These are phyloP conservation scores for Lepidochrysops patricia DNA, from an alignment of 2,888 invertebrate genomes.

Conservation along the genomic window DNA sequence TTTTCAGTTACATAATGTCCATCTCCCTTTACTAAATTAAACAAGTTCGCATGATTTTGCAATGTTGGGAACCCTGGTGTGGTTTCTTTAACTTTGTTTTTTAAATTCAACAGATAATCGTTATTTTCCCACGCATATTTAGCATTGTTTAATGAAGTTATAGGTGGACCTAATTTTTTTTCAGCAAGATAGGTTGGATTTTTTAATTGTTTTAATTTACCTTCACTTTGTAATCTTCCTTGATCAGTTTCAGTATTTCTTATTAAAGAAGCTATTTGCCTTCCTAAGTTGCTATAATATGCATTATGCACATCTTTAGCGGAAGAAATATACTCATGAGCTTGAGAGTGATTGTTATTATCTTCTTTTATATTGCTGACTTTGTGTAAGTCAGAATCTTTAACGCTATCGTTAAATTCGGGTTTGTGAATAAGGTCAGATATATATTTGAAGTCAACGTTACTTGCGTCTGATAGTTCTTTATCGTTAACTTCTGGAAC, in stretches of 20 bases:
- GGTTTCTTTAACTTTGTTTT: conserved; percentile 46
- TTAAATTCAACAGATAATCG: conserved; percentile 49
- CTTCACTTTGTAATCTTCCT: conserved; percentile 38
- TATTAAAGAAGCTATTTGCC: conserved; percentile 57
- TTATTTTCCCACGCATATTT: conserved; percentile 36
- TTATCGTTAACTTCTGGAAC: conserved; percentile 19
- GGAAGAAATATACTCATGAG: conserved; percentile 20
- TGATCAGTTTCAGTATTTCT: conserved; percentile 41
- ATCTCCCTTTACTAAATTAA: conserved; percentile 37
- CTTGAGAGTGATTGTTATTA: too few species aligned
- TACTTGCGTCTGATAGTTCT: conserved; percentile 27
- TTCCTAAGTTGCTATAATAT: conserved; percentile 52
- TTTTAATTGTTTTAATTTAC: conserved; percentile 23
- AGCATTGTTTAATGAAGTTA: conserved; percentile 31
- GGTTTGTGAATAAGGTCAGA: conserved; percentile 53
- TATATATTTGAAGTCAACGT: conserved; percentile 55
- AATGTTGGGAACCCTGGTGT: conserved; percentile 39
- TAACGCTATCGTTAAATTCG: conserved; percentile 32
- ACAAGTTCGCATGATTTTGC: conserved; percentile 52
- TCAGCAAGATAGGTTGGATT: conserved; percentile 34
- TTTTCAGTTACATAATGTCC: conserved; percentile 18
- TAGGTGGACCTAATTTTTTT: conserved; percentile 49
- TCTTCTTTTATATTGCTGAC: conserved; percentile 16
- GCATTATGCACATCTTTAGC: conserved; percentile 33
- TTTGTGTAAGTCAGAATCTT: conserved; percentile 22